Percentiles rank a stretch among this genome's conserved stretches.
Conservation (phyloP, 2,888 invertebrate genomes). For the Chaitophorus viminalis region DNA sequence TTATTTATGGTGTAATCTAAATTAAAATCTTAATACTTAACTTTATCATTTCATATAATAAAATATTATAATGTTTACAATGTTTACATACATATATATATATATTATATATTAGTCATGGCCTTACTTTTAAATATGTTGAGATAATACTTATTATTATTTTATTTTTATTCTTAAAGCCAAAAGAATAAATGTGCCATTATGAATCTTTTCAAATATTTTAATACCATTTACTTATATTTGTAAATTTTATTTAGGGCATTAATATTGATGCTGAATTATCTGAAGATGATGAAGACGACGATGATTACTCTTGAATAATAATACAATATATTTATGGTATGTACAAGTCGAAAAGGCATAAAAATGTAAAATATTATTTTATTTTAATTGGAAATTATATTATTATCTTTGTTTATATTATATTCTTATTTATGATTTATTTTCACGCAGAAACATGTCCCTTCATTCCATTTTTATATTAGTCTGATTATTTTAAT, state of each 20-base stretch:
- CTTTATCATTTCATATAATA: no score
- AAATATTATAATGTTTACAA: no score
- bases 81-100: no score
- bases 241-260: constrained; percentile 39
- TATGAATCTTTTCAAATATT: no score
- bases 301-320: constrained; percentile 36
- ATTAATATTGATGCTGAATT: constrained; percentile 56
- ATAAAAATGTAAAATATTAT: constrained; percentile 27
- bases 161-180: not conserved
- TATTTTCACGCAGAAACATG: constrained; percentile 41
- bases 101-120: no score
- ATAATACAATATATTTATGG: constrained; percentile 12
- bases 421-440: constrained; percentile 43
- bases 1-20: no score
- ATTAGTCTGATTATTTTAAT: constrained; percentile 8
- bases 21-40: no score
- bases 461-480: constrained; percentile 49
- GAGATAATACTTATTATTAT: not conserved
- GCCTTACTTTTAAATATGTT: not conserved
- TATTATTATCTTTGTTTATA: constrained; percentile 38
- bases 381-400: constrained; percentile 28
- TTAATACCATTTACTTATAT: not conserved
- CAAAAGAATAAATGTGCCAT: not conserved
- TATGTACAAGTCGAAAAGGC: not conserved
- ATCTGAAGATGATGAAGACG: constrained; percentile 53